Base-by-base conservation (phyloP, 2,113 vertebrate species). In the Pygoscelis antarcticus region DNA sequence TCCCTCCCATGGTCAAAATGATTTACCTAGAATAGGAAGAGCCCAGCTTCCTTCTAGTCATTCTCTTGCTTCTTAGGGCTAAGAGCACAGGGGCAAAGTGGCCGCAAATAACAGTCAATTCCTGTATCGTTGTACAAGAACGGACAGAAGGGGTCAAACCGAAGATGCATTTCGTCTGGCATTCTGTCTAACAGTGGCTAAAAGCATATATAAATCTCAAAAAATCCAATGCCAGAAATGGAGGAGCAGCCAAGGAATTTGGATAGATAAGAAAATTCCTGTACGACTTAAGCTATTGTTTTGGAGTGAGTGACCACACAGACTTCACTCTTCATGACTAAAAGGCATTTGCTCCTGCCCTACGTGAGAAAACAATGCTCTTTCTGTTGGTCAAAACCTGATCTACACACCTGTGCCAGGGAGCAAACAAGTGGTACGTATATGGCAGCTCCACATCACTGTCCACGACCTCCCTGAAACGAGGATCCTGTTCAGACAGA, bases 211-310 rank as follows among this genome's bases (percentile, higher is more conserved):
- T 91, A 94, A 95, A 95, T 93, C 87, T 94, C 47, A 75, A 42
- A 86, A 68, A 38, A 21, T 30, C 19, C 23, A 42, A 54, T 71
- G 47, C 52, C 87, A 96, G 32, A 84, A 96, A 87, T 30, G 23
- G 60, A 89, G 60, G 32, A 89, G 38, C 83, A 95, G 77, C 51
- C 85, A 89, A 97, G 23, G 69, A 96, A 96, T 95, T 70, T 89
- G 89, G 32, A 57, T 17, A 81, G 94, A 94, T 93, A 96, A 95
- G 86, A 84, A 78, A 93, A 96, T 94, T 96, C 94, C 77, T 89
- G 32, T 21, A 64, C 71, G 68, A 92, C 60, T 94, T 46, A 23
- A 66, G 77, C 32, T 47, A 80, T 96, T 77, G 68, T 89, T 96
- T 77, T 89, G 64, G 77, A 83, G 38, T 38, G 55, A 93, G 44